Base-by-base conservation (phyloP, 2,888 invertebrate species). In the Monochamus alternatus region DNA sequence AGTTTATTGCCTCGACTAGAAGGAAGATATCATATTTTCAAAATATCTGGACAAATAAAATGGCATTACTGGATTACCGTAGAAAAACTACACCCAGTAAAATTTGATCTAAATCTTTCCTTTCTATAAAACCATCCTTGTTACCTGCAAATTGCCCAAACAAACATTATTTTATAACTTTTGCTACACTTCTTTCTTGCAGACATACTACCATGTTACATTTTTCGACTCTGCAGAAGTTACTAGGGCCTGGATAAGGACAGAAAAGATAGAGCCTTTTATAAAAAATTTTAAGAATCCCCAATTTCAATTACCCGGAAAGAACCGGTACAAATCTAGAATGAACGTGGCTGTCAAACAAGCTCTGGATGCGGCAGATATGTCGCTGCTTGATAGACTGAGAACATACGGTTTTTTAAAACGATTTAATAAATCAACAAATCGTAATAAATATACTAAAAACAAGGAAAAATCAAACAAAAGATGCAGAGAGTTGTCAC, bases 141-240 rank as follows among this genome's bases (percentile, higher is more conserved):
- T 22, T 22, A 22, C 22, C 22, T 22, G 1, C 22, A 22, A 22
- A 22, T 22, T 22, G 22, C 1, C 22, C 22, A 22, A 22, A 22
- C 1, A 22, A 22, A 22, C 22, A 22, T 22, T 22, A 22, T 22
- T 22, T 22, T 22, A 22, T 22, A 22, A 22, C 22, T 22, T 22
- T 22, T 22, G 22, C 22, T 22, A 22, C 22, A 22, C 22, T 22
- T 22, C 22, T 22, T 60, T 5, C 47, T 76, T 76, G 30, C 69
- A 84, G 84, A 80, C 80, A 8, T 79, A 76, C 70, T 84, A 84
- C 68, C 81, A 84, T 62, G 84, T 84, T 0, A 83, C 83, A 3
- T 84, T 84, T 66, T 84, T 84, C 68, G 83, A 83, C 64, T 64
- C 76, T 7, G 10, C 59, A 10, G 73, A 70, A 51, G 81, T 81